Percentiles rank a stretch among this genome's conserved stretches.
Conservation (phyloP, 2,113 vertebrate genomes). For the Circaetus gallicus region DNA sequence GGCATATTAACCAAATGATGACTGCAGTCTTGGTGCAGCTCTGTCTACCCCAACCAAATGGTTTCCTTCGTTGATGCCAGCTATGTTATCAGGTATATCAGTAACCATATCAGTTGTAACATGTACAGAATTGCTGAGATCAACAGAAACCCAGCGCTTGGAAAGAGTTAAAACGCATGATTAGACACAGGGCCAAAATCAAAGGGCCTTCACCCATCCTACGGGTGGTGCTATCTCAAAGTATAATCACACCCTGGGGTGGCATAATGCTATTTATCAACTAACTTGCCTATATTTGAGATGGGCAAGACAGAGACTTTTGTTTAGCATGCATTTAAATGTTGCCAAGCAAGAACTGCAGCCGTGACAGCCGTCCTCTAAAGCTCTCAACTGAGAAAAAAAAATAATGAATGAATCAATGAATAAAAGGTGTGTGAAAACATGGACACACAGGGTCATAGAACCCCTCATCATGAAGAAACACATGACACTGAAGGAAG, state of each 20-base stretch:
- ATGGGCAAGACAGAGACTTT: conserved; percentile 50
- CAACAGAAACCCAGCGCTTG: conserved; percentile 52
- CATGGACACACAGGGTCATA: background rate
- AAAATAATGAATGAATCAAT: background rate
- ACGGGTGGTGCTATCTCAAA: conserved; percentile 59
- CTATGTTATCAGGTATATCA: conserved; percentile 46
- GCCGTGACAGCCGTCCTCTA: background rate
- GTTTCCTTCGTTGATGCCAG: conserved; percentile 40
- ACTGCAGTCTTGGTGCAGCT: background rate
- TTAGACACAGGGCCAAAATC: conserved; percentile 57
- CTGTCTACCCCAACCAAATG: conserved; percentile 32
- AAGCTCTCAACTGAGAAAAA: background rate
- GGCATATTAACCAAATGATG: background rate
- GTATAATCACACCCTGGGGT: conserved; percentile 60
- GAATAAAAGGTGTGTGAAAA: background rate
- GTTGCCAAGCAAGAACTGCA: conserved; percentile 39
- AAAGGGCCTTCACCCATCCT: conserved; percentile 54
- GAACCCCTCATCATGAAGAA: background rate
- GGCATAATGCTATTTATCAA: conserved; percentile 57
- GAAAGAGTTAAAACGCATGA: conserved; percentile 66
- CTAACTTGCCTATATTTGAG: conserved; percentile 46
- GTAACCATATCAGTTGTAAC: conserved; percentile 60
- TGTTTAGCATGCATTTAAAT: conserved; percentile 53
- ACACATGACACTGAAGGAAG: background rate
- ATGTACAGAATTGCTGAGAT: conserved; percentile 58